Conservation (phyloP, 2,113 vertebrate species). For the Myanophis thanlyinensis region DNA sequence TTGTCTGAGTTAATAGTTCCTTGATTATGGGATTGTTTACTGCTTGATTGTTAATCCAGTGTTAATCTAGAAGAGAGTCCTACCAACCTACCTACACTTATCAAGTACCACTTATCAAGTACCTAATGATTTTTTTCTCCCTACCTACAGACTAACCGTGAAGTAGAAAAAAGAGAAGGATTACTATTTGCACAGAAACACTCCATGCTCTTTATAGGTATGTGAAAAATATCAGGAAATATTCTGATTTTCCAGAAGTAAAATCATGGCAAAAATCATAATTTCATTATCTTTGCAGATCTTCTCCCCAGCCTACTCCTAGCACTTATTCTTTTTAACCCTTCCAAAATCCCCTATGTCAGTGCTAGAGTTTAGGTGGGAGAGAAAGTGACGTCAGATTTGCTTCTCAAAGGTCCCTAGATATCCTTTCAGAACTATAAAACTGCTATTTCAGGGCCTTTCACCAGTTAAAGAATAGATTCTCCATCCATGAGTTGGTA, state of each 20-base stretch:
- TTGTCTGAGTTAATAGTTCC: neutral
- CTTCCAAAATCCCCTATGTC: neutral
- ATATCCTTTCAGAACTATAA: neutral
- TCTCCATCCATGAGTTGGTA: neutral
- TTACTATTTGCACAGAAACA: conserved; percentile 62
- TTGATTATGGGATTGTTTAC: neutral
- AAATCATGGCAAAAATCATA: neutral
- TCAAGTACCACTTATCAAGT: too few relatives aligned
- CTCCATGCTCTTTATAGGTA: conserved; percentile 63
- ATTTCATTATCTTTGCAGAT: neutral
- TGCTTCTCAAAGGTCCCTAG: neutral
- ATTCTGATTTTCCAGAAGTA: neutral
- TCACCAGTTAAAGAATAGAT: neutral
- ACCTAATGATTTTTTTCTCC: neutral
- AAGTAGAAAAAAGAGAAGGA: conserved; percentile 58
- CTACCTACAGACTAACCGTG: conserved; percentile 37
- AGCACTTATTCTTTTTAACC: neutral
- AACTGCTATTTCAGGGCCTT: neutral
- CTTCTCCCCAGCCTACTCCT: neutral
- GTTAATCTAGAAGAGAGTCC: neutral
- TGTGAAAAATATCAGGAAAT: neutral
- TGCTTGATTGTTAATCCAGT: neutral
- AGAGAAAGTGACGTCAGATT: neutral
- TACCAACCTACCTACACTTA: neutral
- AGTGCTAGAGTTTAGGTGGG: neutral